Conservation (phyloP, 2,113 vertebrate species). For the Australoheros scitulus region DNA sequence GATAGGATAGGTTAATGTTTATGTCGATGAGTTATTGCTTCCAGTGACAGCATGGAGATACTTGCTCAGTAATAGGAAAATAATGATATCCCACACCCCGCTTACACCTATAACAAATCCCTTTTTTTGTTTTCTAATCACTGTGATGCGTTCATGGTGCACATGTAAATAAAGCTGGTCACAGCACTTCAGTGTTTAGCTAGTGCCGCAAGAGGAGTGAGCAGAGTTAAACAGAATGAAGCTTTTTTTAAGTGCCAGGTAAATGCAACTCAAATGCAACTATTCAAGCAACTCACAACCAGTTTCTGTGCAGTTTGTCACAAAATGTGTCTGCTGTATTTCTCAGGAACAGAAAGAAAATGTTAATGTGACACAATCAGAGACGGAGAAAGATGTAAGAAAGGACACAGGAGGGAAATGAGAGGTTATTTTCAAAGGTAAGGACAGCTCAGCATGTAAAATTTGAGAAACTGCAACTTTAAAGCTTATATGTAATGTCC, state of each 20-base stretch:
- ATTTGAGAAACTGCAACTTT: not conserved
- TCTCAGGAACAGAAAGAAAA: not conserved
- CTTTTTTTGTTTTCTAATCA: not conserved
- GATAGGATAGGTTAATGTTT: not conserved
- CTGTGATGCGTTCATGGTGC: not conserved
- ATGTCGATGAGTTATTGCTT: not conserved
- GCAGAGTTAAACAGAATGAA: not conserved
- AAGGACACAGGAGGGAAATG: not conserved
- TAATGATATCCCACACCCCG: not conserved
- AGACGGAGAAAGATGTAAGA: not conserved
- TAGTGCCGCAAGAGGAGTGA: not conserved
- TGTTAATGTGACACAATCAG: not conserved
- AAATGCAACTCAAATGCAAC: not conserved
- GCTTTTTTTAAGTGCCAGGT: not conserved
- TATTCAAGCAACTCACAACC: not conserved
- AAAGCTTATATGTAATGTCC: not conserved
- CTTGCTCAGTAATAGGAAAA: not conserved
- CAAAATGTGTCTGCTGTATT: not conserved
- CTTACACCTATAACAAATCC: not conserved
- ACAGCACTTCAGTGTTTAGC: not conserved
- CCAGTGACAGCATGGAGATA: not conserved
- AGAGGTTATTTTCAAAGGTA: not conserved
- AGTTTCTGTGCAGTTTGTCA: no score
- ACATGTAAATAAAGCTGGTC: rapidly evolving
- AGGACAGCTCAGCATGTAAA: not conserved